These are phyloP conservation scores for Lithophane ornitopus DNA, from an alignment of 2,888 invertebrate species.

Conservation along the genomic window DNA sequence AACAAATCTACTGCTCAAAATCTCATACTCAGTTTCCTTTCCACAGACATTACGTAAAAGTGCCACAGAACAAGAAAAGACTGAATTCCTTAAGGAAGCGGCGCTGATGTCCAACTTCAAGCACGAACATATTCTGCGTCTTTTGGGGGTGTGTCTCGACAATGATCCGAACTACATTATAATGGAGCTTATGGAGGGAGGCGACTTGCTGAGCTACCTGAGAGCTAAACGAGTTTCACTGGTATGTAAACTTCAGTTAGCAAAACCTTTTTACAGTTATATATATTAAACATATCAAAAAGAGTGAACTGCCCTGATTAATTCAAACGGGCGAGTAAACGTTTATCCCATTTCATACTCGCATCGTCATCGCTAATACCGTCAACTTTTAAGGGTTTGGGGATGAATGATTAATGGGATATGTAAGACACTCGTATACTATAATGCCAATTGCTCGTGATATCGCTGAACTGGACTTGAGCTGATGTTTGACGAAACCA, in stretches of 20 bases:
- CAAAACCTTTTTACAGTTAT: no score
- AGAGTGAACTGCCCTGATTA: neutral
- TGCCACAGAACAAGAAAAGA: constrained; percentile 96
- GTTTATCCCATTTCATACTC: neutral
- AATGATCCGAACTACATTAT: constrained; percentile 98
- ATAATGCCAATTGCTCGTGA: neutral
- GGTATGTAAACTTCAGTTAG: constrained; percentile 83
- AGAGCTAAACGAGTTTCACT: constrained; percentile 94
- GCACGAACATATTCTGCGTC: constrained; percentile 97
- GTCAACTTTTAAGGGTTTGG: neutral
- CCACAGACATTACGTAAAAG: constrained; percentile 96
- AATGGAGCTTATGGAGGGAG: constrained; percentile 99
- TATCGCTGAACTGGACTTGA: neutral
- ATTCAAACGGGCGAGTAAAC: neutral
- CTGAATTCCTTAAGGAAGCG: constrained; percentile 98
- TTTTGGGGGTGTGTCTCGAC: constrained; percentile 98
- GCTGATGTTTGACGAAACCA: neutral
- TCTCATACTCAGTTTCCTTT: neutral
- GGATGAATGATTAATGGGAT: neutral
- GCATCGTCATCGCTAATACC: neutral
- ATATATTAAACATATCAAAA: neutral
- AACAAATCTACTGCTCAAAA: no score
- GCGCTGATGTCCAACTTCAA: constrained; percentile 99
- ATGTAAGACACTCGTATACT: neutral
- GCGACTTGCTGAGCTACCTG: constrained; percentile 97